These are phyloP conservation scores for Microtus pennsylvanicus DNA, from an alignment of 2,113 vertebrate species.

Conservation along the genomic window DNA sequence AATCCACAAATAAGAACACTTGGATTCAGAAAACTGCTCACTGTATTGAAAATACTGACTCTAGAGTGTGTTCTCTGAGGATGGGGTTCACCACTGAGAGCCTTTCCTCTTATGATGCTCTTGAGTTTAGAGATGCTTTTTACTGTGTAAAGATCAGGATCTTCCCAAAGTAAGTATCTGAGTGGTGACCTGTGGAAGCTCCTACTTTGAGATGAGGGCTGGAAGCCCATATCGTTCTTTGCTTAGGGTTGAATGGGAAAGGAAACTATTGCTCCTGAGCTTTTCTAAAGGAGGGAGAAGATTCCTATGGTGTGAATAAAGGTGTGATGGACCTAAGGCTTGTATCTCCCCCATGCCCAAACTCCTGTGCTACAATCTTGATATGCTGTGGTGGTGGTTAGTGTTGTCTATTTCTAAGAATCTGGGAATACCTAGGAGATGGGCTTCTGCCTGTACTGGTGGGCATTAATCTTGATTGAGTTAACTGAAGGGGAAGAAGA, in stretches of 20 bases:
- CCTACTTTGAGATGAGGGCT: background rate
- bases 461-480: background rate
- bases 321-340: background rate
- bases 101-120: background rate
- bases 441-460: background rate
- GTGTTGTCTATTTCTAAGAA: background rate
- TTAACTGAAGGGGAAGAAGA: background rate
- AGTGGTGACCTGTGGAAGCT: background rate
- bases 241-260: background rate
- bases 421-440: background rate
- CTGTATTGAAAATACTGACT: background rate
- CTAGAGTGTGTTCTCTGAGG: background rate
- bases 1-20: background rate
- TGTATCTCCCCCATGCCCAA: background rate
- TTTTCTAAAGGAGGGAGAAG: background rate
- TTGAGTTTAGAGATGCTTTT: background rate
- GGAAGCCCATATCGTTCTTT: background rate
- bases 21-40: background rate
- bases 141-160: background rate
- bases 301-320: background rate
- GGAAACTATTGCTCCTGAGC: background rate
- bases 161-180: background rate
- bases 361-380: background rate
- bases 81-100: background rate
- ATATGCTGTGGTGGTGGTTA: background rate